Evolutionary conservation across 2,797 vertebrate genomes (phyloP).

Genomic region (Notolepis coatsorum): DNA sequence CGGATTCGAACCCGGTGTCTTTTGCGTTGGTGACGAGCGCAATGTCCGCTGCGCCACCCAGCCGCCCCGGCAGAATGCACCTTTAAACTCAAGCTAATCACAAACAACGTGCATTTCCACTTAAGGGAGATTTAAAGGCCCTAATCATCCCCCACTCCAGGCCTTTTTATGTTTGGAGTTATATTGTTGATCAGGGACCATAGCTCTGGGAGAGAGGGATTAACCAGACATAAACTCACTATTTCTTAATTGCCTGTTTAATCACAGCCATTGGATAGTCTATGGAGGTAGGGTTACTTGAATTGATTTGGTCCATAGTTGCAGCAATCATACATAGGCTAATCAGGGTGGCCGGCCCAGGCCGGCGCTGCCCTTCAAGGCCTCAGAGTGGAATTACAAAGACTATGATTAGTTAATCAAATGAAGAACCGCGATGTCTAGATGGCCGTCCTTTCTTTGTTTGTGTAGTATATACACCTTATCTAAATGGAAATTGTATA

Average conservation of each 20-base stretch:
- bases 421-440: conserved; percentile 75
- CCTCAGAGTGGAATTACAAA: conserved; percentile 81
- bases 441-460: conserved; percentile 71
- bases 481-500: conserved; percentile 81
- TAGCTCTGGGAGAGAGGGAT: conserved; percentile 64
- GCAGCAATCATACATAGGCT: conserved; percentile 73
- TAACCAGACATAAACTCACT: conserved; percentile 68
- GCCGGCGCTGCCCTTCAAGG: conserved; percentile 69
- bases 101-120: conserved; percentile 67
- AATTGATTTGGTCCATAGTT: conserved; percentile 76
- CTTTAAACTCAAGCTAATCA: conserved; percentile 72
- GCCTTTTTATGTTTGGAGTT: conserved; percentile 57
- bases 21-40: too few species aligned
- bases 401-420: conserved; percentile 87
- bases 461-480: conserved; percentile 77
- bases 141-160: conserved; percentile 74
- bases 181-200: conserved; percentile 69
- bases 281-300: conserved; percentile 72
- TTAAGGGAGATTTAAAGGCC: conserved; percentile 70
- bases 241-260: conserved; percentile 73
- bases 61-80: conserved; percentile 67
- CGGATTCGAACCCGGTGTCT: too few species aligned
- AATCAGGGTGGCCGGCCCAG: conserved; percentile 71
- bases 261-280: conserved; percentile 72
- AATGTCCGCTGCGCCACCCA: too few species aligned